Base-by-base conservation (phyloP, 2,797 vertebrate genomes). In the Squalus acanthias region DNA sequence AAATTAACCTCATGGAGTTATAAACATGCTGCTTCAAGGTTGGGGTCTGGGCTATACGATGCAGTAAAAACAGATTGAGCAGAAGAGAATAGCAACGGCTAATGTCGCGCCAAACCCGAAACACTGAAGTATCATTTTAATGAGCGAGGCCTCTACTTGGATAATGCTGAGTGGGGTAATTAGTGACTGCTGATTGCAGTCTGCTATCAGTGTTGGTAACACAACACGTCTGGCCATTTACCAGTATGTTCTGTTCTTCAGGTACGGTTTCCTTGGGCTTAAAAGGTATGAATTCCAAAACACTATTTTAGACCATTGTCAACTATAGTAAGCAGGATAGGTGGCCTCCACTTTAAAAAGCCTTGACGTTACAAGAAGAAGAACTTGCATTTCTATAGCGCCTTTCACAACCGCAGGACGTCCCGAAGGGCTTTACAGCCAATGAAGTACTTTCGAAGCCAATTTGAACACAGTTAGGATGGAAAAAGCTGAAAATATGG, bases 1-100 rank as follows among this genome's bases (percentile, higher is more conserved):
- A 95, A 95, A 95, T 95, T 95, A 95, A 95, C 46, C 94, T 57
- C 94, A 95, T 60, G 70, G 69, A 76, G 67, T 6, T 76, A 17
- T 60, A 76, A 95, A 76, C 69, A 95, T 72, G 46, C 70, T 10
- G 15, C 50, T 95, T 95, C 94, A 76, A 95, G 70, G 70, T 60
- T 95, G 94, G 72, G 91, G 72, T 76, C 70, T 46, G 57, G 4
- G 72, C 72, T 76, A n/a, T 95, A 26, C 9, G 50, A 76, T n/a
- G 15, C 24, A 74, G 67, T 95, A 26, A 74, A 95, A 95, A 29
- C 22, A 95, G 65, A 92, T n/a, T 39, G 17, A 92, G 89, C 33
- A 65, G 89, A 60, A 92, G 60, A 22, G 60, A 65, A 92, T n/a
- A 67, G 60, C 60, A 22, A 39, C 33, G 67, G 6, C 5, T 0